A percentile compares a stretch with the other conserved stretches of the same genome.
Conservation (phyloP, 1,140 invertebrate species). For the Colletes gigas region DNA sequence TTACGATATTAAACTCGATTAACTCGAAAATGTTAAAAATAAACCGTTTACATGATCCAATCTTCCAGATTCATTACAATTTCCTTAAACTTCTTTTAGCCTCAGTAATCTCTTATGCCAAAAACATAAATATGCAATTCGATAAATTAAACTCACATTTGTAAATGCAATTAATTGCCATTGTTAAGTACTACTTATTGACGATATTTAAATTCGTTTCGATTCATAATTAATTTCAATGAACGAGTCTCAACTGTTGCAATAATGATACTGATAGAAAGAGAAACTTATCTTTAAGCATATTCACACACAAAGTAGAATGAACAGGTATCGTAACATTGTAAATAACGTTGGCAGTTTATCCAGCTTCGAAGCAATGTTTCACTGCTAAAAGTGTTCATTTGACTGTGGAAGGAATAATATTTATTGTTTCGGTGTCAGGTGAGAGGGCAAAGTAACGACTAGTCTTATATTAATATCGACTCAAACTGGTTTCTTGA, state of each 20-base stretch:
- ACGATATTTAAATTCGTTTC: too few relatives aligned
- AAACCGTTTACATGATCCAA: neutral
- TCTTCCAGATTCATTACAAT: neutral
- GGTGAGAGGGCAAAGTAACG: neutral
- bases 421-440: neutral
- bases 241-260: too few relatives aligned
- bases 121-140: too few relatives aligned
- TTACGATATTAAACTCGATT: slow-evolving; percentile 61
- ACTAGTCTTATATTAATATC: neutral
- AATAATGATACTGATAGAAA: too few relatives aligned
- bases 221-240: too few relatives aligned
- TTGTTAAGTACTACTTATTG: too few relatives aligned
- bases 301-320: too few relatives aligned
- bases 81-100: too few relatives aligned
- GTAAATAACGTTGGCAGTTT: neutral
- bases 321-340: neutral
- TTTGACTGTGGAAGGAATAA: neutral
- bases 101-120: too few relatives aligned
- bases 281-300: too few relatives aligned
- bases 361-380: neutral
- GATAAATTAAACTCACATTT: too few relatives aligned
- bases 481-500: neutral
- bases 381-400: neutral
- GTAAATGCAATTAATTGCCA: too few relatives aligned
- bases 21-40: neutral